phyloP scores from a whole-genome alignment of 2,113 vertebrate genomes.

The Caranx ignobilis region DNA sequence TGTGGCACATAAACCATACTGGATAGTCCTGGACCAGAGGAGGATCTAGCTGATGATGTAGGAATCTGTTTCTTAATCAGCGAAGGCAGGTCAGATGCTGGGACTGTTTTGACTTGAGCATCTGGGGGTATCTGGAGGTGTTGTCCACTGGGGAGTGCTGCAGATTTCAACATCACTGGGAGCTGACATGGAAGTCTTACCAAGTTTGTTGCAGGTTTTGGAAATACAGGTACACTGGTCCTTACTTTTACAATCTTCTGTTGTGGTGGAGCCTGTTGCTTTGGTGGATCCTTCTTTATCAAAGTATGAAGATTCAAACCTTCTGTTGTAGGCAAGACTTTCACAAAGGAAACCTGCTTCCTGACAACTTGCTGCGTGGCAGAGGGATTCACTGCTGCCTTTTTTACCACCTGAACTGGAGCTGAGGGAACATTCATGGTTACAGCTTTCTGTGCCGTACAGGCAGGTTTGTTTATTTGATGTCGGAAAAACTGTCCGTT shows the following conservation, averaged over 20 bases:
- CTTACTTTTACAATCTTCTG: constrained; percentile 5
- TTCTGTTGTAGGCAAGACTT: constrained; percentile 34
- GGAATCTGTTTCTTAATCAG: constrained; percentile 86
- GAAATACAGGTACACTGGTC: constrained; percentile 54
- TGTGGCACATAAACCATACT: constrained; percentile 87
- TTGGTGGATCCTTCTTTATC: background rate
- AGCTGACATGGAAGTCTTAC: constrained; percentile 61
- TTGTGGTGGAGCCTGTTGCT: constrained; percentile 9
- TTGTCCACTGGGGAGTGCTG: constrained; percentile 84
- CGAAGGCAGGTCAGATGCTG: constrained; percentile 84
- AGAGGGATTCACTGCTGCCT: constrained; percentile 72
- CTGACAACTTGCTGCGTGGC: constrained; percentile 79
- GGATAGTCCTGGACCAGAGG: constrained; percentile 67
- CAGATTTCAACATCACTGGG: constrained; percentile 74
- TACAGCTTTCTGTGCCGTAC: constrained; percentile 73
- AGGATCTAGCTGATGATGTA: constrained; percentile 58
- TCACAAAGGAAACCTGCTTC: constrained; percentile 62
- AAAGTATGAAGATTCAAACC: background rate
- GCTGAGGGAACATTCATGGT: constrained; percentile 69
- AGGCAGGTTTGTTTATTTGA: constrained; percentile 73
- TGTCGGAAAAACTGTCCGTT: constrained; percentile 82
- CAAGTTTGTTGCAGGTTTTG: constrained; percentile 65
- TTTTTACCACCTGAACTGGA: constrained; percentile 70
- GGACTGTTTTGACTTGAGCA: constrained; percentile 86
- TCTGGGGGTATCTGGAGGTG: constrained; percentile 88